phyloP scores from a whole-genome alignment of 1,140 invertebrate species.

The Medauroidea extradentata region DNA sequence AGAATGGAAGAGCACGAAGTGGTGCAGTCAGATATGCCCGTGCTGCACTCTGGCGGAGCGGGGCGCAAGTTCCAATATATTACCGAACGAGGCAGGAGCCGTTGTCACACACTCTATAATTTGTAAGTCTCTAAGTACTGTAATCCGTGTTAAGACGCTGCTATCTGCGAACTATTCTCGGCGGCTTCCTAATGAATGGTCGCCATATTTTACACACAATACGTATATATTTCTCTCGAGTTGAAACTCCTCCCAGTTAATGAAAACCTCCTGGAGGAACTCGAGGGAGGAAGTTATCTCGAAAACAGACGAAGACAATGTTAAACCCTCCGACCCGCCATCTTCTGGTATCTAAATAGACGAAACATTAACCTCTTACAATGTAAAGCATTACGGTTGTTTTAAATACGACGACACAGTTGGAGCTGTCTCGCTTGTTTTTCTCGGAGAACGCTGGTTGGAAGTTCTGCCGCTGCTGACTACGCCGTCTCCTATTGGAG shows the following conservation, averaged over 20 bases:
- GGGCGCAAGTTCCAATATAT: background rate
- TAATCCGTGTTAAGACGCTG: conserved; percentile 13
- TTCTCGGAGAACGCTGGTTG: too few species aligned
- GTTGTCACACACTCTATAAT: conserved; percentile 8
- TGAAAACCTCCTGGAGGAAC: conserved; percentile 2
- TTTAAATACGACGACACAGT: conserved; percentile 8
- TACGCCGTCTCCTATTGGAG: too few species aligned
- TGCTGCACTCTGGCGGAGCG: too few species aligned
- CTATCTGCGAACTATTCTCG: conserved; percentile 12
- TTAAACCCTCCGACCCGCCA: background rate
- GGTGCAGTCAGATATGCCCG: too few species aligned
- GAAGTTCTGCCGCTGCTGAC: too few species aligned
- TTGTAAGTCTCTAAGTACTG: conserved; percentile 15
- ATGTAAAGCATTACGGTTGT: conserved; percentile 8
- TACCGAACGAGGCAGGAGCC: background rate
- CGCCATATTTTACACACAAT: conserved; percentile 9
- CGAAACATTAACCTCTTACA: conserved; percentile 11
- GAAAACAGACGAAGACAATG: conserved; percentile 9
- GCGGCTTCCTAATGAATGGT: conserved; percentile 14
- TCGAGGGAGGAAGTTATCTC: conserved; percentile 1
- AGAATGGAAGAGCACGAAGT: too few species aligned
- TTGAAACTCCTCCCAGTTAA: conserved; percentile 6
- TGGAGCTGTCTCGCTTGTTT: too few species aligned
- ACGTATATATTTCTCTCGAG: background rate
- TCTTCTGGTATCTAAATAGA: conserved; percentile 8